Conservation (phyloP, 2,888 invertebrate genomes). For the Drosophila greeni region DNA sequence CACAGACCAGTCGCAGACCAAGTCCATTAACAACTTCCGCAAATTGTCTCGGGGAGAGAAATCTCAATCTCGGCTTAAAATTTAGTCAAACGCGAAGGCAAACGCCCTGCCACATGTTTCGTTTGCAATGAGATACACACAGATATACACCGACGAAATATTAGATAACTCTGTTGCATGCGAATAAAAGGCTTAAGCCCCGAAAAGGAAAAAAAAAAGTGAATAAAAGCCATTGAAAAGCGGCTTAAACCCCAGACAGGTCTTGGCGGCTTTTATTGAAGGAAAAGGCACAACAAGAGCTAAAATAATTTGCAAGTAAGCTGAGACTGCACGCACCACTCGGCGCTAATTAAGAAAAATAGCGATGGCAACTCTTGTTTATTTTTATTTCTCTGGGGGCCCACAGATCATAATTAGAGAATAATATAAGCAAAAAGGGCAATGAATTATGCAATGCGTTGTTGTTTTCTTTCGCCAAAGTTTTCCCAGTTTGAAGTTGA, state of each 20-base stretch:
- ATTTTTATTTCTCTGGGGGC: slow-evolving; percentile 14
- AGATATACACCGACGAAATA: slow-evolving; percentile 33
- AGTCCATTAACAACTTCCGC: slow-evolving; percentile 61
- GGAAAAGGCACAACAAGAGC: slow-evolving; percentile 23
- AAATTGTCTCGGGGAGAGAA: slow-evolving; percentile 47
- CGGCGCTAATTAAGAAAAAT: slow-evolving; percentile 55
- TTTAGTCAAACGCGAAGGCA: slow-evolving; percentile 71
- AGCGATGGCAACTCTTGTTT: slow-evolving; percentile 28
- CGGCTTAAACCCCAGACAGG: slow-evolving; percentile 43
- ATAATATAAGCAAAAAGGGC: slow-evolving; percentile 50
- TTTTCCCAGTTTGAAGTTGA: slow-evolving; percentile 38
- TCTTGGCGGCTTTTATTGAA: slow-evolving; percentile 55
- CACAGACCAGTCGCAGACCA: slow-evolving; percentile 29
- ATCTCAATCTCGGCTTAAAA: slow-evolving; percentile 55
- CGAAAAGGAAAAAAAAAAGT: slow-evolving; percentile 16
- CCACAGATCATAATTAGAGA: slow-evolving; percentile 25
- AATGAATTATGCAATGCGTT: slow-evolving; percentile 63
- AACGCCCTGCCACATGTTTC: slow-evolving; percentile 56
- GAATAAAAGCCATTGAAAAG: slow-evolving; percentile 47
- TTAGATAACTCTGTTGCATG: slow-evolving; percentile 65
- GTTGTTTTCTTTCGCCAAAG: slow-evolving; percentile 36
- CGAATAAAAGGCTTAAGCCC: slow-evolving; percentile 60
- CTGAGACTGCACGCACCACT: slow-evolving; percentile 43
- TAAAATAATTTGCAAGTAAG: slow-evolving; percentile 64
- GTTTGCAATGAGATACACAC: slow-evolving; percentile 42